These are phyloP conservation scores for Polyodon spathula DNA, from an alignment of 2,113 vertebrate genomes.

Conservation along the genomic window DNA sequence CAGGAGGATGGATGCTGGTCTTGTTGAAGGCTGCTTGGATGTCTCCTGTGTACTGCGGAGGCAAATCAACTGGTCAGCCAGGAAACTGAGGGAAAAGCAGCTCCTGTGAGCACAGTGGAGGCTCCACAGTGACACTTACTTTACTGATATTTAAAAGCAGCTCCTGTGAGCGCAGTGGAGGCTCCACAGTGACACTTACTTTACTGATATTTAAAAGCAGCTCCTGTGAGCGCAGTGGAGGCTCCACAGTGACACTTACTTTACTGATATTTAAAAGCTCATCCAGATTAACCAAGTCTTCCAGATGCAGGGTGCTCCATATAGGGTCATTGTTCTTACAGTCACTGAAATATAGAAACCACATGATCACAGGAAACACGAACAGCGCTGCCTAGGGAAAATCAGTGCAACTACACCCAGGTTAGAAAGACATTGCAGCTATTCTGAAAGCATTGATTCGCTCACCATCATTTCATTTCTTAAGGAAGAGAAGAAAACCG, in stretches of 20 bases:
- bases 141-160: no score
- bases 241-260: slow-evolving; percentile 31
- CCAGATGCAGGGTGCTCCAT: slow-evolving; percentile 51
- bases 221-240: not conserved
- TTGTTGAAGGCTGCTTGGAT: slow-evolving; percentile 39
- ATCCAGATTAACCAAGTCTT: slow-evolving; percentile 36
- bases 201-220: slow-evolving; percentile 45
- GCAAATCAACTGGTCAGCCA: not conserved
- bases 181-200: no score
- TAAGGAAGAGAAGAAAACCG: no score
- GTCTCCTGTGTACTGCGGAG: slow-evolving; percentile 46
- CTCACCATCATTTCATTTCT: no score
- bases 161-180: no score
- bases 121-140: slow-evolving; percentile 8
- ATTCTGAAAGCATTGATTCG: no score
- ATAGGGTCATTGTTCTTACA: slow-evolving; percentile 48
- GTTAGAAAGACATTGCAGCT: no score
- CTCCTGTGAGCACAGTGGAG: not conserved
- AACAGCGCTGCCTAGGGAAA: not conserved
- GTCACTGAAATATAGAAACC: slow-evolving; percentile 35
- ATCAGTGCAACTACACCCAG: not conserved
- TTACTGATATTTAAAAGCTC: slow-evolving; percentile 47
- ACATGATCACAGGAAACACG: not conserved
- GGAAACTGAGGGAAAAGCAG: not conserved
- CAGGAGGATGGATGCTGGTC: slow-evolving; percentile 35